Percentiles rank a stretch among this genome's conserved stretches.
Evolutionary conservation across 2,797 vertebrate species (phyloP).

Genomic region (Acanthurus lineatus): DNA sequence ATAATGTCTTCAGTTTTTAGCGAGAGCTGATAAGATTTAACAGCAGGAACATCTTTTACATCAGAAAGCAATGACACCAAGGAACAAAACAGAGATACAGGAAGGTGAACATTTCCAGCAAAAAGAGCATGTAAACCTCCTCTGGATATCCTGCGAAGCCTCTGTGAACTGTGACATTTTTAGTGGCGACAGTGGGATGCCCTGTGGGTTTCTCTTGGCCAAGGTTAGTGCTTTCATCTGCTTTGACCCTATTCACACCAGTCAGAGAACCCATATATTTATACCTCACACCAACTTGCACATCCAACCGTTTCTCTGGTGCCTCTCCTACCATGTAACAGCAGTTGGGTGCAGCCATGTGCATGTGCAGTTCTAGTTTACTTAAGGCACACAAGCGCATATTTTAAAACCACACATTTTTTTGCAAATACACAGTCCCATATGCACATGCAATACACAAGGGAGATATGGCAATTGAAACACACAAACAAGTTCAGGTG

Average conservation of each 20-base stretch:
- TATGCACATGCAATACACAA: not conserved
- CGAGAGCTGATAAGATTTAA: not conserved
- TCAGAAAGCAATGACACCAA: not conserved
- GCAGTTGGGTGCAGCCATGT: constrained; percentile 5
- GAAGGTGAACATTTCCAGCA: not conserved
- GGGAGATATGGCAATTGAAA: constrained; percentile 7
- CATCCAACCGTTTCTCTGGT: constrained; percentile 14
- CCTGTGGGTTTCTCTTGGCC: constrained; percentile 33
- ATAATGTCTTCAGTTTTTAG: too few relatives aligned
- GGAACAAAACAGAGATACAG: not conserved
- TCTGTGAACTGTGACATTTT: constrained; percentile 36
- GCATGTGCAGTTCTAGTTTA: constrained; percentile 3
- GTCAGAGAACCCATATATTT: constrained; percentile 20
- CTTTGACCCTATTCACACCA: constrained; percentile 16
- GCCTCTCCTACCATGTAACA: not conserved
- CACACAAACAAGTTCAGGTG: constrained; percentile 11
- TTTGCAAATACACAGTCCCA: not conserved
- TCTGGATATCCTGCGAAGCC: not conserved
- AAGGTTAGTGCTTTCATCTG: constrained; percentile 30
- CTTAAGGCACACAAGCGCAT: not conserved
- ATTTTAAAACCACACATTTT: not conserved
- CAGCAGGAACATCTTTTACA: not conserved
- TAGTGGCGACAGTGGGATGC: constrained; percentile 20
- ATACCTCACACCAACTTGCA: constrained; percentile 26
- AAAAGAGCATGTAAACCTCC: not conserved